Evolutionary conservation across 2,888 invertebrate species (phyloP).

Genomic region (Glyphotaelius pellucidus): DNA sequence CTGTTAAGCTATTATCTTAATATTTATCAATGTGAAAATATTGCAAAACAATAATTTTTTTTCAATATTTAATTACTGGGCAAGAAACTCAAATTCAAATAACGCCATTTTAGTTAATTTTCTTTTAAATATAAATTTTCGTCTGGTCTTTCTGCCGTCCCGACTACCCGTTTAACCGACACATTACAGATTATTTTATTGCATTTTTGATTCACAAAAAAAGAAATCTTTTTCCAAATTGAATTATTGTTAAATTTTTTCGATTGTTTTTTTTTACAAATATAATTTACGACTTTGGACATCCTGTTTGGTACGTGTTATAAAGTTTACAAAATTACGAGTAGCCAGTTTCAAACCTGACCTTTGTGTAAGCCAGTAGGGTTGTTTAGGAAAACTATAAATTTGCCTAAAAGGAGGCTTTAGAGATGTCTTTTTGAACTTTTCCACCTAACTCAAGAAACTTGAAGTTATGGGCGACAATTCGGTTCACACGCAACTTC

Average conservation of each 20-base stretch:
- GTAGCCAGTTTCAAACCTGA: background rate
- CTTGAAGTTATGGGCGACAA: background rate
- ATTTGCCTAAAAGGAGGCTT: constrained; percentile 10
- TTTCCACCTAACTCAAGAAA: background rate
- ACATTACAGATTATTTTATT: no score
- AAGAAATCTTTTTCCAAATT: background rate
- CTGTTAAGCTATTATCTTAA: no score
- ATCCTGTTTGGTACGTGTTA: background rate
- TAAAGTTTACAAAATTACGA: background rate
- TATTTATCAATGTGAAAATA: no score
- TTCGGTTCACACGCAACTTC: background rate
- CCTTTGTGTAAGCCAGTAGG: background rate
- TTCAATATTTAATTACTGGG: no score
- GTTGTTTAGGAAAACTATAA: background rate
- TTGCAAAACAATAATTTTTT: no score
- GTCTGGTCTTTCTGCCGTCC: no score
- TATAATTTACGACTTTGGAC: background rate
- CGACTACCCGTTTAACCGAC: no score
- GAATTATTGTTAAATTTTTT: background rate
- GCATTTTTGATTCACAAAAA: no score
- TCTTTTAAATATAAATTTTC: no score
- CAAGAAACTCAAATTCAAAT: no score
- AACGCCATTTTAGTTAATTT: no score
- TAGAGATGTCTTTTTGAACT: background rate
- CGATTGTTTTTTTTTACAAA: background rate